Base-by-base conservation (phyloP, 2,888 invertebrate genomes). In the Drosophila austrosaltans region DNA sequence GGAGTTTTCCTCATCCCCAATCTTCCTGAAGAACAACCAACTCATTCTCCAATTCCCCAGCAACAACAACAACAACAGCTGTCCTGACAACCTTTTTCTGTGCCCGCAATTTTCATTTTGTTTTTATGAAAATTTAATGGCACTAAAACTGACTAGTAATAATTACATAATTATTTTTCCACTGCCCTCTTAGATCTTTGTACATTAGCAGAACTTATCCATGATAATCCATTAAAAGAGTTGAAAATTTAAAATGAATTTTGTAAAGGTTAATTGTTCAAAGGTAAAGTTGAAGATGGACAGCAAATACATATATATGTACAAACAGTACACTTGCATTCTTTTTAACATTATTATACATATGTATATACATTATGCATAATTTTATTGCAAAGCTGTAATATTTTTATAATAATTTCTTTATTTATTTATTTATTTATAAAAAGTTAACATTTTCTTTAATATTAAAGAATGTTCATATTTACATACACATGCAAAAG, bases 61-160 rank as follows among this genome's bases (percentile, higher is more conserved):
- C 28, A 25, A 5, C 20, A 10, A 30, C 48, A 48, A 25, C 25
- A 48, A 25, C 48, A 48, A 48, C 57, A 54, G 20, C 44, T 60
- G 48, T 25, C 44, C 22, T 58, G 66, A 53, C 78, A 56, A 54
- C 71, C n/a, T 20, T 64, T 39, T 53, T 16, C 16, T 75, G 71
- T 68, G 75, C 70, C 70, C 66, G 75, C 58, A 81, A 75, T 88
- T 81, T 88, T 72, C 69, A 83, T 76, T 77, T 69, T 54, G 63
- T 56, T 53, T 76, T 82, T 75, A 85, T 85, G 78, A 73, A 87
- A 87, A 72, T 79, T 85, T 79, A 79, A 82, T 75, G 79, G 69
- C 60, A 56, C 63, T 61, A 72, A 77, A 87, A 73, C 56, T 62
- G 74, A 66, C 70, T 68, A 64, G 48, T 71, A 59, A 69, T 73